Evolutionary conservation across 1,140 invertebrate species (phyloP).

Genomic region (Zaprionus capensis): DNA sequence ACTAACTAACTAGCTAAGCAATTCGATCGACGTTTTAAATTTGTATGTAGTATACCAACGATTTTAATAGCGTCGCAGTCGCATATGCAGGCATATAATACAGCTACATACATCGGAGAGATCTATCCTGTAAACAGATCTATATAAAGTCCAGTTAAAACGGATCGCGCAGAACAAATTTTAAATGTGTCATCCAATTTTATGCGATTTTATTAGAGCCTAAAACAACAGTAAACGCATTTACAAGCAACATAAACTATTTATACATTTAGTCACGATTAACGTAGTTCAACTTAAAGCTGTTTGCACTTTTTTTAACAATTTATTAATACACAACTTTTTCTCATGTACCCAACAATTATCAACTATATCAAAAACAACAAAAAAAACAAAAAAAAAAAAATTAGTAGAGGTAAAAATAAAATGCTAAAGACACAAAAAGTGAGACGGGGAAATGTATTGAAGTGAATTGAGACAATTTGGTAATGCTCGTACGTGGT

Average conservation of each 20-base stretch:
- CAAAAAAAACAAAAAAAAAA: constrained; percentile 10
- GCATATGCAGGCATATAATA: neutral
- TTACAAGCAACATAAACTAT: constrained; percentile 31
- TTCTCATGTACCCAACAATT: neutral
- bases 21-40: constrained; percentile 33
- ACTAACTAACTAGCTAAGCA: constrained; percentile 10
- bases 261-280: constrained; percentile 46
- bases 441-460: constrained; percentile 29
- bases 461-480: constrained; percentile 1
- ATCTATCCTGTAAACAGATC: neutral
- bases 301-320: constrained; percentile 17
- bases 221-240: constrained; percentile 7
- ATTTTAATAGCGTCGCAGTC: constrained; percentile 15
- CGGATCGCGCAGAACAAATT: constrained; percentile 29
- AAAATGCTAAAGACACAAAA: constrained; percentile 27
- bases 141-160: constrained; percentile 8
- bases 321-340: neutral
- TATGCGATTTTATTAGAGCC: constrained; percentile 48
- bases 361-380: neutral
- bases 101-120: neutral
- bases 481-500: constrained; percentile 26
- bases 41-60: constrained; percentile 24
- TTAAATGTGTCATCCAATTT: constrained; percentile 64
- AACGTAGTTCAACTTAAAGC: constrained; percentile 10
- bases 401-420: constrained; percentile 14